Percentiles rank a stretch among this genome's conserved stretches.
Evolutionary conservation across 1,140 invertebrate genomes (phyloP).

Genomic region (Drosophila prosaltans): DNA sequence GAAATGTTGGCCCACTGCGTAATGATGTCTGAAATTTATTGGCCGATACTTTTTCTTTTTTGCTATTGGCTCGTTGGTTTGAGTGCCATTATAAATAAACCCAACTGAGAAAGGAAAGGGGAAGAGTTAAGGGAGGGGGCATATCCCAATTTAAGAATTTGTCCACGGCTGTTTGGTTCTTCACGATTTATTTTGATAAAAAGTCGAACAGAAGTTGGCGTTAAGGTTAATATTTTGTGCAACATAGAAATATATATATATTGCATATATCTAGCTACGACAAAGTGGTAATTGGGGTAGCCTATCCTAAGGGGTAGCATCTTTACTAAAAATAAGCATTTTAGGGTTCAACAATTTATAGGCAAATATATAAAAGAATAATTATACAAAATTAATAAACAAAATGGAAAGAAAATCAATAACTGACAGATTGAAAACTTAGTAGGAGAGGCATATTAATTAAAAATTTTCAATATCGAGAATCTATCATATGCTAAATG

Average conservation of each 20-base stretch:
- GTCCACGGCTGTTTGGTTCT: constrained; percentile 56
- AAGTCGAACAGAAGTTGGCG: constrained; percentile 78
- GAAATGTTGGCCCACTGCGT: constrained; percentile 45
- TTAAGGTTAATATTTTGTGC: constrained; percentile 52
- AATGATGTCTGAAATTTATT: constrained; percentile 80
- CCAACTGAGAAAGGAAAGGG: neutral
- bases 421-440: too few species aligned
- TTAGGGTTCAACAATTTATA: too few species aligned
- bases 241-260: constrained; percentile 14
- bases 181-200: constrained; percentile 76
- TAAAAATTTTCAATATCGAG: too few species aligned
- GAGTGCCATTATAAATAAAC: constrained; percentile 59
- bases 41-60: constrained; percentile 70
- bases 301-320: neutral
- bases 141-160: constrained; percentile 49
- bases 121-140: neutral
- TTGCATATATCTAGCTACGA: constrained; percentile 24
- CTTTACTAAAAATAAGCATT: neutral
- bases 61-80: constrained; percentile 69
- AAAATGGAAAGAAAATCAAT: too few species aligned
- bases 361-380: too few species aligned
- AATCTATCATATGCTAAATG: neutral
- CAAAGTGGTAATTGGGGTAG: neutral
- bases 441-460: too few species aligned
- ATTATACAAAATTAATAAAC: too few species aligned